Evolutionary conservation across 2,113 vertebrate genomes (phyloP), one percentile per base, ranked within the genome.

Genomic region (Craseonycteris thonglongyai): DNA sequence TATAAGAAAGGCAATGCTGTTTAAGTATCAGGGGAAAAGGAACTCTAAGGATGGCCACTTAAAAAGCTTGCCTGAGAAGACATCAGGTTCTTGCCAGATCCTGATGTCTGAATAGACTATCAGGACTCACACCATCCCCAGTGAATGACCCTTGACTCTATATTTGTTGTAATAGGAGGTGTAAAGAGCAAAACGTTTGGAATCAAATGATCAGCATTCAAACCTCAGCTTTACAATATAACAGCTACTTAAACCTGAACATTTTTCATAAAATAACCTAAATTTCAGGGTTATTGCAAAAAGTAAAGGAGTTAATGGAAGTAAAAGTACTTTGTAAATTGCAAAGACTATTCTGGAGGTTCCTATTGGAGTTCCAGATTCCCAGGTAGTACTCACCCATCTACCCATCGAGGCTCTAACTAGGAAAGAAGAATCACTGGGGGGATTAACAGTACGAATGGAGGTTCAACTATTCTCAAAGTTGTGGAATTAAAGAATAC

Each of bases 41-140:
- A 24, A 33, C 40, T 66, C 40, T 51, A 47, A 61, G 71, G 21
- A 2, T 26, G 5, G 30, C 33, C 21, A 45, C 19, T 69, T 74
- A n/a, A 59, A 95, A 89, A 63, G n/a, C 61, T 93, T 88, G 74
- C 72, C 56, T 82, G 42, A 66, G 88, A 86, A 68, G 30, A 80
- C 71, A 26, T 72, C 40, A 74, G 30, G 10, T 40, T 94, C n/a
- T 88, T 28, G 47, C 38, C 47, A 68, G 81, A 84, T 65, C 19
- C 19, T 86, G 76, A 38, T 56, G 15, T 30, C n/a, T 72, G 54
- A 42, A 28, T 42, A 28, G 13, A 19, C 13, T 24, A 7, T 5
- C 26, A 28, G 12, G 26, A 14, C 38, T 51, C 66, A 69, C 0
- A 45, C 1, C 33, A n/a, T 84, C 28, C 38, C 79, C 40, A 72